Evolutionary conservation across 2,888 invertebrate species (phyloP), one percentile per base, ranked within the genome.

Genomic region (Pachliopta kotzebuea): DNA sequence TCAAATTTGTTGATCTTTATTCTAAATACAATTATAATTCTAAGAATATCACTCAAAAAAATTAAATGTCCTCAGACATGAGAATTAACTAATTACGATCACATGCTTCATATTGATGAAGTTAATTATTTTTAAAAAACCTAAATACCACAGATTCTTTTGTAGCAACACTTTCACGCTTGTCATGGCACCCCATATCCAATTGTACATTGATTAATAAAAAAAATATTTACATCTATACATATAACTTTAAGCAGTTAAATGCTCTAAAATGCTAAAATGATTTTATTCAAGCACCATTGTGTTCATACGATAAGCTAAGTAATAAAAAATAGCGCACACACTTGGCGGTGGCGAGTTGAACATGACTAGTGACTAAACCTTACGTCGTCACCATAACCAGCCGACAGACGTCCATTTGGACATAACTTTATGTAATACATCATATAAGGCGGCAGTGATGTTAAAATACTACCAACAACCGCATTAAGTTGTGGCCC

Each of bases 241-340:
- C 67, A 70, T 45, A 26, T 75, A 79, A 72, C 72, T 69, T 69
- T 70, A 81, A 75, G 78, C 81, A 77, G 76, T 84, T 88, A 90
- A 90, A 90, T 90, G 89, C 89, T 83, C 84, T 85, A 87, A 88
- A 89, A 90, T 90, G 89, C 89, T 84, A 85, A 75, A 75, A 73
- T 73, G 74, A 76, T 78, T 74, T 53, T 59, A 70, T 69, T 72
- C 65, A 79, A 87, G 88, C 90, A 88, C 90, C 88, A 79, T 76
- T 76, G 73, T 69, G 70, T 66, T 72, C 68, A 73, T 62, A 67
- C 67, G 45, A 66, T 58, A 66, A 68, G 58, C 59, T 63, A 65
- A 62, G 62, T 66, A 21, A 52, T 21, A 52, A 20, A 52, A 21
- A 21, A 45, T 45, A 45, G 4, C 18, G 45, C 45, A n/a, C n/a